Evolutionary conservation across 2,797 vertebrate genomes (phyloP), one percentile per base, ranked within the genome.

Genomic region (Oophaga sylvatica): DNA sequence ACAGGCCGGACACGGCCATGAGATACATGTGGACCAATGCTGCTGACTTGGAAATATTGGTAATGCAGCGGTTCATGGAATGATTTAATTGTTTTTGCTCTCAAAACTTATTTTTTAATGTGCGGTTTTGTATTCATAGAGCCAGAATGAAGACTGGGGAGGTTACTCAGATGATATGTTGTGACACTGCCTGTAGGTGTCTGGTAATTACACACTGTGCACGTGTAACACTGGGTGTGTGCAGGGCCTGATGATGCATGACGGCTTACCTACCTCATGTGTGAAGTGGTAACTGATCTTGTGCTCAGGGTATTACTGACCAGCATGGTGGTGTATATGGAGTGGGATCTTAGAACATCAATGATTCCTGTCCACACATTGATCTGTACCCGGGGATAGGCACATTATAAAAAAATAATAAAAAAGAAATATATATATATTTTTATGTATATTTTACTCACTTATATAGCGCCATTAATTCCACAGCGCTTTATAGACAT

Each of bases 121-220:
- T 76, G 1, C 20, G 94, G 93, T 96, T 97, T 96, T 98, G 91
- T 96, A 94, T 97, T 96, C 93, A 83, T 97, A 97, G 97, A 97
- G 94, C 96, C 97, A 97, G 95, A 96, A 93, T 94, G 97, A 98
- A 96, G 97, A 99, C 96, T 99, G 97, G 97, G 97, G 97, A 93
- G 96, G 97, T 97, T 97, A 98, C 94, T 96, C 96, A 96, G 97
- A 99, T 93, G 97, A 98, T 95, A 94, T 97, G 95, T 97, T 99
- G 95, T 98, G 96, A 97, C 93, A 94, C 94, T 93, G 92, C 94
- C 92, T 92, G 95, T 93, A 95, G 94, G 93, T 92, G 90, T 92
- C 94, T 95, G 97, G 97, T 99, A 99, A 99, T 93, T 96, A 96
- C 95, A 77, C 89, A 94, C 95, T 95, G 94, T 96, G 97, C 97